Evolutionary conservation across 2,113 vertebrate species (phyloP), one percentile per base, ranked within the genome.

Genomic region (Balaenoptera acutorostrata): DNA sequence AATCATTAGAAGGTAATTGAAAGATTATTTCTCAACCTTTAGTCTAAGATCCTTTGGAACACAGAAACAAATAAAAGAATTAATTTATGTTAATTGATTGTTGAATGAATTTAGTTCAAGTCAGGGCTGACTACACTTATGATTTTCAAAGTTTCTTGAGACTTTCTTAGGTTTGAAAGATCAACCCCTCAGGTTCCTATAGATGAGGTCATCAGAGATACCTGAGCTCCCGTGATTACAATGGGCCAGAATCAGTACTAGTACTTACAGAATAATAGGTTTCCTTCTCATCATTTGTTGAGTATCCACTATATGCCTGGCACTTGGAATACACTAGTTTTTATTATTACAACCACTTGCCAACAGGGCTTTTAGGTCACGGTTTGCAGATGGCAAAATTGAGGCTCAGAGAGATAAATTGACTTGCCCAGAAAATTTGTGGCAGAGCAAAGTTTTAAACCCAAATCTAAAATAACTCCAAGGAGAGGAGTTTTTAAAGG

Each of bases 81-180:
- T 96, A 7, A 81, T 39, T 87, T 93, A 90, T 8, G 9, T 82
- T 94, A 82, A 41, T 77, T 95, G 8, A 2, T 55, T 93, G 75
- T 36, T 84, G 57, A 90, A 61, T 66, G 5, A 84, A 87, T 81
- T 71, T 77, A 81, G 33, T 81, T 93, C 44, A 93, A 52, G 63
- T 61, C 39, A 84, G 66, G 29, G 31, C 11, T 94, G 85, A 96
- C 29, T 44, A 93, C 8, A 82, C 18, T 68, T 29, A 13, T 2
- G 39, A 93, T 93, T 93, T 95, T 78, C 46, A 84, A 92, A 77
- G 17, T n/a, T 71, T 90, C 63, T 66, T 93, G 46, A 52, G 75
- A 52, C 1, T 64, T 88, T 39, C 27, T 95, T 90, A 74, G 11
- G 61, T 69, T 69, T 61, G 29, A 64, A 72, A 49, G 18, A 84